Evolutionary conservation across 2,888 invertebrate genomes (phyloP).

Genomic region (Frankliniella fusca): DNA sequence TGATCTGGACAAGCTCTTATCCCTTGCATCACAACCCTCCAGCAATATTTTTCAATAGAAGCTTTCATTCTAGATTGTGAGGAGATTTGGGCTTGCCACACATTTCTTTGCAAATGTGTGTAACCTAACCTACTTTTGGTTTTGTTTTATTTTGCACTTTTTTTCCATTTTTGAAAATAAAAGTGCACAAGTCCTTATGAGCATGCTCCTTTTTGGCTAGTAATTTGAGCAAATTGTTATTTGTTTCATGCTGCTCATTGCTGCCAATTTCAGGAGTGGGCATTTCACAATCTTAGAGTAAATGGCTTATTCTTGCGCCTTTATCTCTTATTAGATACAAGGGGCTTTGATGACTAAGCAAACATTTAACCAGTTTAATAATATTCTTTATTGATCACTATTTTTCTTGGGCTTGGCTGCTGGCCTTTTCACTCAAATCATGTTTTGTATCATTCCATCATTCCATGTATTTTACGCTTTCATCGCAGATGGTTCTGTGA

Average conservation of each 20-base stretch:
- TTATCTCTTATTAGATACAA: not conserved
- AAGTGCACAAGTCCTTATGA: not conserved
- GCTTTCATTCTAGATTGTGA: not conserved
- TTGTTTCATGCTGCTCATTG: not conserved
- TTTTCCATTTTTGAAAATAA: not conserved
- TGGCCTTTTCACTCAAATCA: no score
- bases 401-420: no score
- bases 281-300: not conserved
- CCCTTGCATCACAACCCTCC: no score
- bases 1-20: no score
- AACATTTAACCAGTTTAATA: not conserved
- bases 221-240: conserved; percentile 6
- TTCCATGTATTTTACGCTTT: not conserved
- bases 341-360: not conserved
- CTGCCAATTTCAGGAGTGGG: not conserved
- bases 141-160: not conserved
- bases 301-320: not conserved
- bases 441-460: no score
- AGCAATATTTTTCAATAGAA: no score
- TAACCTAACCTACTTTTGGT: not conserved
- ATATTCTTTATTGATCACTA: conserved; percentile 38
- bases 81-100: not conserved
- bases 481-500: not conserved
- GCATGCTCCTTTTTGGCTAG: not conserved
- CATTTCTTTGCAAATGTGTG: not conserved